Evolutionary conservation across 1,140 invertebrate species (phyloP), one percentile per base, ranked within the genome.

Genomic region (Pseudoatta argentina): DNA sequence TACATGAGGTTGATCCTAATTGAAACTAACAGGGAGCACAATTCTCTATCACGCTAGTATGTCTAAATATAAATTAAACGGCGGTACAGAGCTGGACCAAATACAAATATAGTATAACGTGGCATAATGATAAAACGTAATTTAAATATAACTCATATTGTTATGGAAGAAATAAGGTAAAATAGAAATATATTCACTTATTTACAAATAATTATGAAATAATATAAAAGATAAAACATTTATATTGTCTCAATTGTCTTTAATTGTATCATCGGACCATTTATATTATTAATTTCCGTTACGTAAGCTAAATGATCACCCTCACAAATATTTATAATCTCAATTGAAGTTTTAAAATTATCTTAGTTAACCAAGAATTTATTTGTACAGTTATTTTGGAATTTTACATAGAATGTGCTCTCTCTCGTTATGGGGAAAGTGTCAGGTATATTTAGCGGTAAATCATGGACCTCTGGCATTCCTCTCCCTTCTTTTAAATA

Each of bases 41-140:
- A 59, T 81, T 81, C 53, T 57, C 39, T 71, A 57, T 59, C 78
- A 57, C n/a, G 64, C 6, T 71, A 71, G 51, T 53, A 48, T 53
- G 10, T 81, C 78, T 81, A 81, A 71, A 71, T 81, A 81, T 81
- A 81, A 81, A 71, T 81, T 71, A 71, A 71, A 81, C 24, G 39
- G 24, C 18, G 3, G 39, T 44, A 61, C 77, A 55, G 63, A 55
- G 21, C 64, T 81, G 63, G 30, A 55, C 48, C 78, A 71, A 57
- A 57, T 34, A 39, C n/a, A 66, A 66, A 51, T 69, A 57, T 44
- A 81, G 51, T 10, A 16, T 71, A 48, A 81, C 21, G 21, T 57
- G 51, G 57, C 27, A 24, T 71, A 81, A 71, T n/a, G 48, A 67
- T 67, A 67, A 39, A 81, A 81, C 21, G 16, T 57, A 44, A 81